Conservation (phyloP, 2,113 vertebrate species). For the Lycaon pictus region DNA sequence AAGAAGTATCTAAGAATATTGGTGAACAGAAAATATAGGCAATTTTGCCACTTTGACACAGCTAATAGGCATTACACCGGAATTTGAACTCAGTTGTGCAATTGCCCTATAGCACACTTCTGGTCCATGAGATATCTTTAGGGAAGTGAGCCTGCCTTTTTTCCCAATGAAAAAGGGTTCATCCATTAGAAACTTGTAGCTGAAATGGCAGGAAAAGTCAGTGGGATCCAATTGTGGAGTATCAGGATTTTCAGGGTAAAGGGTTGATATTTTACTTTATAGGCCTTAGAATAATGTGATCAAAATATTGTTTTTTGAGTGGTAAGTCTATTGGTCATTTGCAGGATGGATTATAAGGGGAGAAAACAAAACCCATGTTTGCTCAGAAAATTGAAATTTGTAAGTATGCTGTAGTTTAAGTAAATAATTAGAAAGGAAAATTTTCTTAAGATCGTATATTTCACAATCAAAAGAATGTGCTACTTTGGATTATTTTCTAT, state of each 20-base stretch:
- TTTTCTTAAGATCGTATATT: neutral
- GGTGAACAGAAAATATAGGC: neutral
- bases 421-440: neutral
- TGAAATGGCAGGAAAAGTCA: neutral
- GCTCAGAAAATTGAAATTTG: neutral
- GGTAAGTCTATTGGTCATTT: neutral
- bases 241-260: neutral
- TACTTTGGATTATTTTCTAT: neutral
- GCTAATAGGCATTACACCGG: neutral
- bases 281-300: neutral
- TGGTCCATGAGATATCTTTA: neutral
- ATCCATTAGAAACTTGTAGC: neutral
- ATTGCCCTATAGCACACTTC: neutral
- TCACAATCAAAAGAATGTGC: neutral
- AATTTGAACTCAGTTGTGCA: neutral
- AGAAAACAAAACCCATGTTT: neutral
- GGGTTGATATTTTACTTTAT: neutral
- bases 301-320: neutral
- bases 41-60: neutral
- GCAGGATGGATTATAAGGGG: neutral
- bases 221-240: neutral
- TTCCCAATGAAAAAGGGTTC: neutral
- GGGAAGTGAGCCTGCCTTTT: neutral
- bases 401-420: neutral
- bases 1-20: neutral